Evolutionary conservation across 2,888 invertebrate genomes (phyloP).

Genomic region (Caenorhabditis panamensis): DNA sequence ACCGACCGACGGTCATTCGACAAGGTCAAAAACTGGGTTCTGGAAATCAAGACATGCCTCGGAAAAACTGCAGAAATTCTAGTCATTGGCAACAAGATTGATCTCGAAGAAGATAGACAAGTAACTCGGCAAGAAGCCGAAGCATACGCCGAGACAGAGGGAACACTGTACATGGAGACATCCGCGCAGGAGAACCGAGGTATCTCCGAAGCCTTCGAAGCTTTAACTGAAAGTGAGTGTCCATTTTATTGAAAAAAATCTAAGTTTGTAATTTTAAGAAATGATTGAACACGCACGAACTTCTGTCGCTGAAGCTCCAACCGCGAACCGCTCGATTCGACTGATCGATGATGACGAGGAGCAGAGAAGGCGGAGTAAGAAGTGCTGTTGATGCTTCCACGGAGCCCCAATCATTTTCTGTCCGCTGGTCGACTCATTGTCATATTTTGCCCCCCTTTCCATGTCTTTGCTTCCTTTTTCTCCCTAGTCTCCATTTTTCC

Average conservation of each 20-base stretch:
- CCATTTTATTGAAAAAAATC: not conserved
- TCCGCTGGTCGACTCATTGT: slow-evolving; percentile 30
- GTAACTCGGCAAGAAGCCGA: slow-evolving; percentile 91
- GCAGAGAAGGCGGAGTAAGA: slow-evolving; percentile 9
- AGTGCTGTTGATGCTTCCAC: slow-evolving; percentile 19
- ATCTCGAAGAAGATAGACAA: slow-evolving; percentile 92
- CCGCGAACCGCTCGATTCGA: slow-evolving; percentile 44
- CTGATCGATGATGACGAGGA: slow-evolving; percentile 55
- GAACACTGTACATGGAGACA: slow-evolving; percentile 83
- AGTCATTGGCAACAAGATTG: slow-evolving; percentile 95
- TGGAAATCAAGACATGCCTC: slow-evolving; percentile 95
- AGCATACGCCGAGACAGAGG: slow-evolving; percentile 85
- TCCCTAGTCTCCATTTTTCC: slow-evolving; percentile 25
- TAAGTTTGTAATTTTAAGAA: slow-evolving; percentile 21
- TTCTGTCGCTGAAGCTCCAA: not conserved
- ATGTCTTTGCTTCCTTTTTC: slow-evolving; percentile 16
- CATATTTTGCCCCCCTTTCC: slow-evolving; percentile 24
- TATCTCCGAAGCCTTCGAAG: slow-evolving; percentile 61
- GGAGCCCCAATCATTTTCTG: not conserved
- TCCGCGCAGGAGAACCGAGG: slow-evolving; percentile 83
- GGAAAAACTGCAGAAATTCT: slow-evolving; percentile 85
- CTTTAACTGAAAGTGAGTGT: slow-evolving; percentile 49
- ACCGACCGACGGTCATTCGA: slow-evolving; percentile 96
- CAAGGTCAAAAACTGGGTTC: slow-evolving; percentile 95
- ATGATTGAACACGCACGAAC: slow-evolving; percentile 52